phyloP scores from a whole-genome alignment of 2,888 invertebrate genomes.

The Caenorhabditis macrosperma region DNA sequence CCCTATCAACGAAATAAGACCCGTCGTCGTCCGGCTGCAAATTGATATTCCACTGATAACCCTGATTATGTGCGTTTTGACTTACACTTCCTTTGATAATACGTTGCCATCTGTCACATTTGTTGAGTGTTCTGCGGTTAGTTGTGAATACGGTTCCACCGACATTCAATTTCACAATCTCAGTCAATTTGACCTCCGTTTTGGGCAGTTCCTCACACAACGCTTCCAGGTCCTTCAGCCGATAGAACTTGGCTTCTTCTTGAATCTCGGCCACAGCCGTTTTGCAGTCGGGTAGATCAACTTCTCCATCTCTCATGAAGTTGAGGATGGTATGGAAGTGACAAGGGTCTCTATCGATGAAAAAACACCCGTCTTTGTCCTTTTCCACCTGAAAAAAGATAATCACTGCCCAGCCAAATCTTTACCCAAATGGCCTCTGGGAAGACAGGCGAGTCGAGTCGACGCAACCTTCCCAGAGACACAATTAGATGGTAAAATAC shows the following conservation, averaged over 20 bases:
- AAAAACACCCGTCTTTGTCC: too few species aligned
- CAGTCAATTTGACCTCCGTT: too few species aligned
- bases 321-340: neutral
- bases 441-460: neutral
- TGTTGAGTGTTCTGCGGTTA: constrained; percentile 95
- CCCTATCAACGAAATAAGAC: constrained; percentile 97
- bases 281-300: neutral
- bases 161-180: constrained; percentile 93
- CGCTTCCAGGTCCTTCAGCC: too few species aligned
- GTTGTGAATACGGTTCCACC: constrained; percentile 97
- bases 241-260: neutral
- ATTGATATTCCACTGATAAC: too few species aligned
- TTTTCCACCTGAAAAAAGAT: too few species aligned
- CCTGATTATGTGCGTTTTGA: too few species aligned
- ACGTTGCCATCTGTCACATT: constrained; percentile 96
- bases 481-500: too few species aligned
- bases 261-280: neutral
- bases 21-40: constrained; percentile 81
- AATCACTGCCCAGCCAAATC: neutral
- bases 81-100: constrained; percentile 70
- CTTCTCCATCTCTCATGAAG: neutral
- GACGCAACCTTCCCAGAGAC: neutral
- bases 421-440: neutral
- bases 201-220: too few species aligned
- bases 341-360: neutral